These are phyloP conservation scores for Leptopterna dolabrata DNA, from an alignment of 2,888 invertebrate species.

Conservation along the genomic window DNA sequence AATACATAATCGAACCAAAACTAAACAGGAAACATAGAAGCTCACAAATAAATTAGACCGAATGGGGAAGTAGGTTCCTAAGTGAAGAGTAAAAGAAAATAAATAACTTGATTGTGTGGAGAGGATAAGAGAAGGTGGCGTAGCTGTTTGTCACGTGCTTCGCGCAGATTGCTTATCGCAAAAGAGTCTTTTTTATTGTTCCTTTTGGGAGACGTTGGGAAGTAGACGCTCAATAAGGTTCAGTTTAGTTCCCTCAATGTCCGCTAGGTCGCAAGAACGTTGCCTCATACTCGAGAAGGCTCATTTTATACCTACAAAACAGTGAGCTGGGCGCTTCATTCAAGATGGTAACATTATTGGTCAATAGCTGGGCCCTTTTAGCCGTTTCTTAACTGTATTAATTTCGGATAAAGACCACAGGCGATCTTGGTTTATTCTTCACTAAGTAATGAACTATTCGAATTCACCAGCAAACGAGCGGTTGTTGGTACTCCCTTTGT, in stretches of 20 bases:
- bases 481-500: no score
- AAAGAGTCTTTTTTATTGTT: not conserved
- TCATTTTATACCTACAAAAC: no score
- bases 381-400: no score
- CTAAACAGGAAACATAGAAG: no score
- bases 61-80: not conserved
- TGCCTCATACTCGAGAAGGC: not conserved
- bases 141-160: constrained; percentile 1
- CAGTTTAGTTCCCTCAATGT: not conserved
- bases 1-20: no score
- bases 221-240: not conserved
- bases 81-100: not conserved
- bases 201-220: not conserved
- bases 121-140: not conserved
- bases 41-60: not conserved
- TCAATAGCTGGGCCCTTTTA: no score
- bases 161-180: not conserved
- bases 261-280: not conserved
- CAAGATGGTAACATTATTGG: no score
- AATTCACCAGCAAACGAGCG: no score
- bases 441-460: no score
- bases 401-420: no score
- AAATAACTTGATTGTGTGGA: not conserved
- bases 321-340: no score
- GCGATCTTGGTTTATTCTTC: no score